phyloP scores from a whole-genome alignment of 23 tunicate species.

The Diplosoma virens region DNA sequence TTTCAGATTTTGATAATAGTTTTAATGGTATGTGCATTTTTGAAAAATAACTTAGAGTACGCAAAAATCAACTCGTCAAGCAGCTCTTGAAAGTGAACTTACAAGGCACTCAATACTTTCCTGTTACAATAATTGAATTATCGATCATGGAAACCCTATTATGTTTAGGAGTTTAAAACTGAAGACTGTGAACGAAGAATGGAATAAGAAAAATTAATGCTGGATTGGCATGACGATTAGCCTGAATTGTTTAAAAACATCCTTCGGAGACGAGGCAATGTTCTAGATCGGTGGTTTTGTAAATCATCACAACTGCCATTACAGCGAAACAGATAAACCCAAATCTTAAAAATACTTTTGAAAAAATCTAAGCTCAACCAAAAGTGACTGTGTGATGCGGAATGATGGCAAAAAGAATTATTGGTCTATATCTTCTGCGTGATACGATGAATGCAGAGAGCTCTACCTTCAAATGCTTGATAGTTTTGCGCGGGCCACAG shows the following conservation, averaged over 20 bases:
- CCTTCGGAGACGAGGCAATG: too few relatives aligned
- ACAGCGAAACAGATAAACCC: background rate
- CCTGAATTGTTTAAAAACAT: background rate
- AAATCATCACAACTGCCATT: background rate
- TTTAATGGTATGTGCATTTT: too few relatives aligned
- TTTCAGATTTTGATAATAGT: too few relatives aligned
- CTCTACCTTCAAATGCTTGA: background rate
- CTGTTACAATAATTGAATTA: background rate
- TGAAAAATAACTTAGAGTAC: too few relatives aligned
- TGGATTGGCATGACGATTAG: background rate
- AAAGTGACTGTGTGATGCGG: background rate
- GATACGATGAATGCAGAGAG: background rate
- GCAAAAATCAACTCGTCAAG: slow-evolving; percentile 16
- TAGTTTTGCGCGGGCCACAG: background rate
- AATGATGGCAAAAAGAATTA: background rate
- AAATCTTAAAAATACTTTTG: background rate
- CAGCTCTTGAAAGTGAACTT: background rate
- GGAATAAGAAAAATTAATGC: background rate
- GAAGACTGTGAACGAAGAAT: too few relatives aligned
- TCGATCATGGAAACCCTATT: background rate
- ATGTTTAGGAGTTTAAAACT: background rate
- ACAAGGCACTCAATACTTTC: background rate
- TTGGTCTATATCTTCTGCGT: background rate
- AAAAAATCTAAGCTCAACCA: background rate
- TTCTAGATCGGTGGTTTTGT: background rate